Evolutionary conservation across 2,113 vertebrate species (phyloP), one percentile per base, ranked within the genome.

Genomic region (Alligator mississippiensis): DNA sequence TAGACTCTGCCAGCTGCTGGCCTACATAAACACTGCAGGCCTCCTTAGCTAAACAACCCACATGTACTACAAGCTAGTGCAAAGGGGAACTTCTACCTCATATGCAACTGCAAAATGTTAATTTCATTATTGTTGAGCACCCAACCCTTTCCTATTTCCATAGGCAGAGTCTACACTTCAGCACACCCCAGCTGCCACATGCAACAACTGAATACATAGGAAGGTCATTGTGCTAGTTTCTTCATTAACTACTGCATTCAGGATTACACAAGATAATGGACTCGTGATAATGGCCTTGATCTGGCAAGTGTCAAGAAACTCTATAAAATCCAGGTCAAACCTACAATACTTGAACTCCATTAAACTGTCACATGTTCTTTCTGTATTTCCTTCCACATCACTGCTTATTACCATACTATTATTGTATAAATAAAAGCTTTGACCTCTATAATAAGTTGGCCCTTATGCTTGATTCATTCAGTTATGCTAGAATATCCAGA

Each of bases 151-250:
- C 77, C 57, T 54, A 75, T 22, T 3, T 38, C 14, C 0, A n/a
- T 28, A 91, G 66, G 61, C 57, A 95, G 89, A 90, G 66, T 75
- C 59, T 55, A 77, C 64, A 1, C 3, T 19, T 59, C 30, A 11
- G 74, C 77, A 75, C 55, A 90, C 17, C 64, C 27, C 38, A 1
- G 0, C 5, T 27, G 72, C 62, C 22, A 75, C 4, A 0, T 0
- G 0, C 5, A 4, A 7, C 5, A 28, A 28, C 6, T 0, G 0
- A 8, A 0, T 0, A 28, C 6, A 68, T 25, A 61, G 60, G 63
- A 72, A 83, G 74, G 30, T 62, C 2, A 1, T 25, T 58, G 34
- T 3, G 3, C 28, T 4, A 6, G n/a, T 11, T 57, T 60, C 28
- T 70, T 30, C 77, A 61, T 47, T 15, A 75, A 18, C 30, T 78